Evolutionary conservation across 2,797 vertebrate genomes (phyloP).

Genomic region (Molothrus aeneus): DNA sequence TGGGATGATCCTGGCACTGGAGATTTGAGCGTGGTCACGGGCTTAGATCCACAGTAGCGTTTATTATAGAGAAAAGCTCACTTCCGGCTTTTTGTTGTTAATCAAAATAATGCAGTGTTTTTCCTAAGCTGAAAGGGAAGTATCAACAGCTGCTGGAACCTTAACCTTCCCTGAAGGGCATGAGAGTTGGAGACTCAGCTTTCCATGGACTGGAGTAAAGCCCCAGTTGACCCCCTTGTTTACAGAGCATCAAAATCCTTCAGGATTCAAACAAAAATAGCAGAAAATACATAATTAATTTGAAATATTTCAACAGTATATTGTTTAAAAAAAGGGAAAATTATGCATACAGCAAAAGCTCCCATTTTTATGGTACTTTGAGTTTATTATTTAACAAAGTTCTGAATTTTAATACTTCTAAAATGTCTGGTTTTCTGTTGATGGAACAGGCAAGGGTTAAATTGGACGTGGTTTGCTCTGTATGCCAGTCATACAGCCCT

Average conservation of each 20-base stretch:
- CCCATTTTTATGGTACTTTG: background rate
- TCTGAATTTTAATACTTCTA: background rate
- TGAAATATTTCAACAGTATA: background rate
- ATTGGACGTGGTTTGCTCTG: background rate
- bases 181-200: background rate
- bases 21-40: background rate
- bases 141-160: background rate
- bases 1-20: background rate
- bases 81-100: background rate
- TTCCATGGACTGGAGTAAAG: background rate
- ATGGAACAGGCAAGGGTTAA: constrained; percentile 17
- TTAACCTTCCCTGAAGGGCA: background rate
- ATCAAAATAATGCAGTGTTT: background rate
- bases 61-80: background rate
- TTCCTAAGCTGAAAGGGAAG: background rate
- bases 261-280: background rate
- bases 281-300: background rate
- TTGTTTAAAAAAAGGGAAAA: background rate
- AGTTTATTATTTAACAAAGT: background rate
- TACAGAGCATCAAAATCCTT: background rate
- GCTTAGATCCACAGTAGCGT: background rate
- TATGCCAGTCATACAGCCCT: constrained; percentile 6
- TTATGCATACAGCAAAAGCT: background rate
- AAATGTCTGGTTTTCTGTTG: background rate
- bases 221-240: background rate